phyloP scores from a whole-genome alignment of 2,797 vertebrate species.

The Neostethus bicornis region DNA sequence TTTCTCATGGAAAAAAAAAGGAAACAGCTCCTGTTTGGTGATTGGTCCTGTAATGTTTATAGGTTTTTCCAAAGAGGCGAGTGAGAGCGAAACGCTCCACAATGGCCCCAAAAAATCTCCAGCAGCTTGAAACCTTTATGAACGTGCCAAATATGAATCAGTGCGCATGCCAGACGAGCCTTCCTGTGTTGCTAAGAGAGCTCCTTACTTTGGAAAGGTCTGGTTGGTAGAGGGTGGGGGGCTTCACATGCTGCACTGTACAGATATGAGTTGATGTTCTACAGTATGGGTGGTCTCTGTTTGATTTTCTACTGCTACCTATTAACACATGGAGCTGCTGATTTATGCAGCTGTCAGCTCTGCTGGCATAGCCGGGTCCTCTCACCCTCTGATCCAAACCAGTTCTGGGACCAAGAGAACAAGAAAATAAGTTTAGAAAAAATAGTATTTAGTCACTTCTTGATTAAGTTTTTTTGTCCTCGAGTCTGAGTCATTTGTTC shows the following conservation, averaged over 20 bases:
- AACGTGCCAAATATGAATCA: conserved; percentile 86
- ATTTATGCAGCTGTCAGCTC: conserved; percentile 98
- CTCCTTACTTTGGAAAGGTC: conserved; percentile 58
- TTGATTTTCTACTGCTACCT: conserved; percentile 87
- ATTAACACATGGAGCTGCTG: conserved; percentile 88
- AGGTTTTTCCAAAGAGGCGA: conserved; percentile 63
- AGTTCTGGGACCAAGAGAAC: too few relatives aligned
- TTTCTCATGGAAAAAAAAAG: conserved; percentile 50
- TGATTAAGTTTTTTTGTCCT: too few relatives aligned
- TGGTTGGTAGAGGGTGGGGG: conserved; percentile 78
- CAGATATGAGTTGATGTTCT: conserved; percentile 82
- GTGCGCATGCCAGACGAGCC: conserved; percentile 75
- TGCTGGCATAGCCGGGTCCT: too few relatives aligned
- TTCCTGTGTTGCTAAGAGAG: conserved; percentile 84
- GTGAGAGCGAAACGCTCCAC: conserved; percentile 59
- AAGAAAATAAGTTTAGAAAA: too few relatives aligned
- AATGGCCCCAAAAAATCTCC: conserved; percentile 65
- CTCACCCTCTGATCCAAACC: too few relatives aligned
- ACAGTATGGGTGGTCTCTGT: conserved; percentile 91
- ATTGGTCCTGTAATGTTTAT: conserved; percentile 74
- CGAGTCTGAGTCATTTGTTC: too few relatives aligned
- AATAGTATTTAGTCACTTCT: too few relatives aligned
- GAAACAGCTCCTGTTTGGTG: conserved; percentile 60
- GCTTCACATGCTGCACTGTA: conserved; percentile 87
- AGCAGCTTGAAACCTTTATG: conserved; percentile 77